Base-by-base conservation (phyloP, 2,113 vertebrate genomes). In the Mormyrus iriodes region DNA sequence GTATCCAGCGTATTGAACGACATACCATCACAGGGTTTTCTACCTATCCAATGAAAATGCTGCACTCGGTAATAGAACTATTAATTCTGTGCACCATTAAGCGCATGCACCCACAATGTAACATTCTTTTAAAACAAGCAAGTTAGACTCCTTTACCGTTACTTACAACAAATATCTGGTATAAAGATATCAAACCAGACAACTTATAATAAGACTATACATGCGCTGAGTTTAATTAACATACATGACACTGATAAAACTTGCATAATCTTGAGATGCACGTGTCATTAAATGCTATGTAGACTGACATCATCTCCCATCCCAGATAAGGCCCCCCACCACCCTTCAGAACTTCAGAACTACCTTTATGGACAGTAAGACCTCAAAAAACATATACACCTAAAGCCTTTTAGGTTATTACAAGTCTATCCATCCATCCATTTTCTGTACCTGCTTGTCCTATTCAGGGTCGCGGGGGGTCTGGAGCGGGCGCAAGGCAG, bases 1-100 rank as follows among this genome's bases (percentile, higher is more conserved):
- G 94, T 91, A 93, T 92, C 53, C 90, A 73, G 65, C 91, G 89
- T 92, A 89, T 92, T 73, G 17, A 65, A 61, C 35, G 46, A 5
- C 12, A 52, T 39, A 35, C 48, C 13, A 35, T 86, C 4, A 31
- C 13, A 15, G 17, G 12, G 6, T 2, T 35, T 35, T 86, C 49
- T 17, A 53, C 49, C 27, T 86, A 52, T 21, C 31, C 31, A 27
- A 51, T 48, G 15, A 35, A 86, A 39, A 52, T 53, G 83, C 27
- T 85, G 46, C 46, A 85, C 12, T 82, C 5, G 5, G 44, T 44
- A 44, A 44, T 4, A 82, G 76, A 44, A 82, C 19, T 82, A 44
- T 39, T 82, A 0, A 82, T 82, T 82, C 44, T 82, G 44, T 24
- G 21, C 44, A 48, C 79, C 21, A 4, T 84, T 76, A 42, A 76